A percentile compares a stretch with the other conserved stretches of the same genome.
Conservation (phyloP, 2,888 invertebrate species). For the Drosophila ezoana region DNA sequence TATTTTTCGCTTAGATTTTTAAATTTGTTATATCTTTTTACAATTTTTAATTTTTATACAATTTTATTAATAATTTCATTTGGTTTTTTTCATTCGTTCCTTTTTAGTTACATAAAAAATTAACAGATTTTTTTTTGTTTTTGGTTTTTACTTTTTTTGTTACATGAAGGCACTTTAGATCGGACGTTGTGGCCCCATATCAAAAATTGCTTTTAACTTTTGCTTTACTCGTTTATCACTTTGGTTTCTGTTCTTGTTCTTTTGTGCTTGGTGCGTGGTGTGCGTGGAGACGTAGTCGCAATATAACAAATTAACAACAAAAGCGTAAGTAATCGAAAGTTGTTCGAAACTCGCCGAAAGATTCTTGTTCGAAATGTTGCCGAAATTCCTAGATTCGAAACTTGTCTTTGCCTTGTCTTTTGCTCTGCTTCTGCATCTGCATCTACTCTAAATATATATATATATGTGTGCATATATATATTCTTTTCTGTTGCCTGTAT, state of each 20-base stretch:
- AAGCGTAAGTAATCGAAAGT: constrained; percentile 72
- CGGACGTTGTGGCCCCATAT: constrained; percentile 97
- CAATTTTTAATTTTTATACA: constrained; percentile 86
- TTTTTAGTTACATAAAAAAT: constrained; percentile 92
- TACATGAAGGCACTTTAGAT: constrained; percentile 96
- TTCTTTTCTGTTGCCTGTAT: constrained; percentile 37
- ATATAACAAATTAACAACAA: constrained; percentile 75
- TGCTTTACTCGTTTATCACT: constrained; percentile 85
- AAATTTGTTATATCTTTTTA: constrained; percentile 93
- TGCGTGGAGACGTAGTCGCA: constrained; percentile 70
- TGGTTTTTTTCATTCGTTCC: constrained; percentile 53
- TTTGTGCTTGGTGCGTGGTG: constrained; percentile 56
- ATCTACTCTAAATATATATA: constrained; percentile 20
- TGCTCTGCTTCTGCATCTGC: constrained; percentile 54
- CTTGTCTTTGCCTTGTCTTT: constrained; percentile 70
- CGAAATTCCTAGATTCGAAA: constrained; percentile 76
- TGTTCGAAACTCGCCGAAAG: constrained; percentile 76
- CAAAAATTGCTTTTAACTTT: constrained; percentile 82
- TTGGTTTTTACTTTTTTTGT: constrained; percentile 76
- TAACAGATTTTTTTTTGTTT: constrained; percentile 87
- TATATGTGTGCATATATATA: constrained; percentile 4
- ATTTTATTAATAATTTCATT: constrained; percentile 89
- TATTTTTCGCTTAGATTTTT: constrained; percentile 88
- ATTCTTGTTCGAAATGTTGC: constrained; percentile 71
- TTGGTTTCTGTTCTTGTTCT: constrained; percentile 75